Percentiles rank a stretch among this genome's conserved stretches.
Conservation (phyloP, 2,797 vertebrate species). For the Carduelis carduelis region DNA sequence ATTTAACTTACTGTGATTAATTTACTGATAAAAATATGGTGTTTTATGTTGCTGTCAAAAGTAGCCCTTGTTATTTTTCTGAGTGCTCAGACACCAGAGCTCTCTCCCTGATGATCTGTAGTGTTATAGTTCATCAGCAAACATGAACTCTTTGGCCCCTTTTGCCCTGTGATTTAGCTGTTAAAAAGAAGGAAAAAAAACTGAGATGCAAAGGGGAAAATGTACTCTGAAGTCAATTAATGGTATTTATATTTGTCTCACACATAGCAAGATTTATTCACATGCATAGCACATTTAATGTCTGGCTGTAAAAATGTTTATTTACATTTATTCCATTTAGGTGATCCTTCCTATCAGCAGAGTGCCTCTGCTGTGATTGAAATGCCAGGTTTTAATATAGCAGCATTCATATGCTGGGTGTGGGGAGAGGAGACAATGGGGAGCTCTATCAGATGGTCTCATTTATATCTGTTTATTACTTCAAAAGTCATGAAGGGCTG, state of each 20-base stretch:
- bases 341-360: background rate
- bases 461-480: slow-evolving; percentile 6
- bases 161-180: background rate
- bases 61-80: background rate
- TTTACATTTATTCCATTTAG: slow-evolving; percentile 7
- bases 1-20: background rate
- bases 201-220: background rate
- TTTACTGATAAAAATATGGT: background rate
- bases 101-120: background rate
- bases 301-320: background rate
- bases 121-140: background rate
- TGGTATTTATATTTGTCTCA: background rate
- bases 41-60: background rate
- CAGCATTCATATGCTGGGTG: background rate
- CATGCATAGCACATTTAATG: background rate
- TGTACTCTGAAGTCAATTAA: background rate
- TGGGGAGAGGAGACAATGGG: background rate
- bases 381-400: background rate
- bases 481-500: background rate
- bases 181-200: background rate
- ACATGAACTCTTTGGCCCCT: background rate
- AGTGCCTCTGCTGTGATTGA: background rate
- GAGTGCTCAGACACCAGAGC: background rate
- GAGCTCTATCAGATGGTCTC: background rate
- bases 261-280: background rate